A percentile compares a stretch with the other conserved stretches of the same genome.
These are phyloP conservation scores for Macrophya annulata DNA, from an alignment of 2,888 invertebrate species.

Conservation along the genomic window DNA sequence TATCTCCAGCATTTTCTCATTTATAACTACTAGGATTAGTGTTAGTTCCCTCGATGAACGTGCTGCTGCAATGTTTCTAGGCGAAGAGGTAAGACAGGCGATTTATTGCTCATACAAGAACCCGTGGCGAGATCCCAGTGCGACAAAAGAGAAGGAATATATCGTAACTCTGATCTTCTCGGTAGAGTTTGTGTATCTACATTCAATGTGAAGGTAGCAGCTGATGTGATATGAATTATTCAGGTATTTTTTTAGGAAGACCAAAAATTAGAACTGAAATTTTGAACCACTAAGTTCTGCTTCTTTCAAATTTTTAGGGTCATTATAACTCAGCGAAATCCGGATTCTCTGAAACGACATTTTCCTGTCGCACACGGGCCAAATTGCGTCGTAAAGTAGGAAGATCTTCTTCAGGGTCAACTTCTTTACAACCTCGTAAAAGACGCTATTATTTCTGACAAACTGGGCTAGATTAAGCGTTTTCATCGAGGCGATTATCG, in stretches of 20 bases:
- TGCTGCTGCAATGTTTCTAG: slow-evolving; percentile 2
- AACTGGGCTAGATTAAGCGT: neutral
- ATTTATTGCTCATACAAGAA: neutral
- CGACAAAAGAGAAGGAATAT: neutral
- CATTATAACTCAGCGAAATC: neutral
- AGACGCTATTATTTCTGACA: neutral
- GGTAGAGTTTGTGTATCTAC: too few species aligned
- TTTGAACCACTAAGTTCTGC: neutral
- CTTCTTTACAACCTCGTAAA: slow-evolving; percentile 28
- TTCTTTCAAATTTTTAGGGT: neutral
- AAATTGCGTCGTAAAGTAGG: slow-evolving; percentile 34
- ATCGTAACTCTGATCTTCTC: neutral
- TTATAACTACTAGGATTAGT: slow-evolving; percentile 21
- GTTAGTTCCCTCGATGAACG: neutral
- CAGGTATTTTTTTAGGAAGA: neutral
- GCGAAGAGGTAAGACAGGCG: neutral
- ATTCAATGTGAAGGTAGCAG: neutral
- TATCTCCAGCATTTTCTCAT: neutral
- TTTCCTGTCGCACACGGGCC: slow-evolving; percentile 17
- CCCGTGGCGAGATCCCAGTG: neutral
- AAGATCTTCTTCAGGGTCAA: slow-evolving; percentile 27
- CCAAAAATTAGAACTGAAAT: neutral
- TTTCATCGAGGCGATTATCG: slow-evolving; percentile 31
- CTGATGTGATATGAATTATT: neutral
- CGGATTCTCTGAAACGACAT: neutral